Evolutionary conservation across 1,140 invertebrate genomes (phyloP).

Genomic region (Leptopilina boulardi): DNA sequence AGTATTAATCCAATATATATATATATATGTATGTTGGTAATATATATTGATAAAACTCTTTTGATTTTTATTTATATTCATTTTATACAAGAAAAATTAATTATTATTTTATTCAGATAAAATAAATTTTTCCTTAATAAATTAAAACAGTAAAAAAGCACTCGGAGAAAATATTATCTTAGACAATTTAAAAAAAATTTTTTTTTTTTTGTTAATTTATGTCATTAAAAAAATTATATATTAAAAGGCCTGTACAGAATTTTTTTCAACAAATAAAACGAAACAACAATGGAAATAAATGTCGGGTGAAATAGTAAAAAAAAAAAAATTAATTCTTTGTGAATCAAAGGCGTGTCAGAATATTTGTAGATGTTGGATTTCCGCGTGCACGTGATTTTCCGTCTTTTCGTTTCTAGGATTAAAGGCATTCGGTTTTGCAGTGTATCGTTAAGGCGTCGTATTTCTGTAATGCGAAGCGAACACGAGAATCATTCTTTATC

Average conservation of each 20-base stretch:
- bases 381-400: constrained; percentile 27
- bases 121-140: too few species aligned
- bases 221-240: too few species aligned
- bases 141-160: too few species aligned
- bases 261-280: too few species aligned
- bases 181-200: too few species aligned
- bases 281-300: not conserved
- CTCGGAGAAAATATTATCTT: too few species aligned
- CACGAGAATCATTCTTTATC: constrained; percentile 29
- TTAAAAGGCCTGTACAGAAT: too few species aligned
- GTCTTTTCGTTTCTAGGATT: constrained; percentile 32
- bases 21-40: too few species aligned
- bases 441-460: constrained; percentile 35
- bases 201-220: too few species aligned
- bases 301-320: not conserved
- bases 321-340: not conserved
- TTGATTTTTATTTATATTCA: not conserved
- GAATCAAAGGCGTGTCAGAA: not conserved
- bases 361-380: constrained; percentile 1
- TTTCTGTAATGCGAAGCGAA: constrained; percentile 38
- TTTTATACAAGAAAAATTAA: not conserved
- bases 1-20: not conserved
- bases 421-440: constrained; percentile 33
- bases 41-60: not conserved
- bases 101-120: too few species aligned